These are phyloP conservation scores for Orycteropus afer DNA, from an alignment of 2,113 vertebrate species.

Conservation along the genomic window DNA sequence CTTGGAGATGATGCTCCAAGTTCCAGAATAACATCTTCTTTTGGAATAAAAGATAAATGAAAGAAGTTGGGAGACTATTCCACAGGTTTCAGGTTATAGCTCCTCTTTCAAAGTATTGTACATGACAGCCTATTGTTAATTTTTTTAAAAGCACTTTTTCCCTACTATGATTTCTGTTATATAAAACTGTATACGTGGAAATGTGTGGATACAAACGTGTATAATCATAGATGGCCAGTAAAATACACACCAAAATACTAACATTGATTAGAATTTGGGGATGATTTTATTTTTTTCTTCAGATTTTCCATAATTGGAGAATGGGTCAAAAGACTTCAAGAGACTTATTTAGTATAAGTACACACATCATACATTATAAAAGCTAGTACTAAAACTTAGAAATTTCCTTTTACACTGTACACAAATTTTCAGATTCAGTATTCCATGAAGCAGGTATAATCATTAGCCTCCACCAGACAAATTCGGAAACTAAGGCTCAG, in stretches of 20 bases:
- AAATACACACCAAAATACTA: conserved; percentile 7
- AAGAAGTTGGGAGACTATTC: not conserved
- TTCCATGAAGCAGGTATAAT: not conserved
- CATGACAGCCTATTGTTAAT: not conserved
- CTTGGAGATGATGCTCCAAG: not conserved
- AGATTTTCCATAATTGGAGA: conserved; percentile 8
- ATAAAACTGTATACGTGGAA: not conserved
- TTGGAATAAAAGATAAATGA: not conserved
- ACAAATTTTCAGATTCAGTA: not conserved
- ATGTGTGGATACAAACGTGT: not conserved
- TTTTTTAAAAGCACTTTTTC: not conserved
- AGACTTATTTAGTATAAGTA: not conserved
- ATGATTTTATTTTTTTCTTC: conserved; percentile 24
- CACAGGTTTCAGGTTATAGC: not conserved
- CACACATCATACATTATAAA: not conserved
- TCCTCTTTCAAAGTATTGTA: not conserved
- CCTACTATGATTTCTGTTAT: not conserved
- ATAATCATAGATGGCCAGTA: not conserved
- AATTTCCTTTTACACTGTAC: not conserved
- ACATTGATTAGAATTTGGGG: not conserved
- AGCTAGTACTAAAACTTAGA: not conserved
- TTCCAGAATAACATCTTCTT: not conserved
- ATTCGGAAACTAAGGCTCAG: conserved; percentile 15
- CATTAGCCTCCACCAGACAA: not conserved
- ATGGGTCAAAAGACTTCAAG: not conserved